Base-by-base conservation (phyloP, 2,888 invertebrate genomes). In the Itoplectis maculator region DNA sequence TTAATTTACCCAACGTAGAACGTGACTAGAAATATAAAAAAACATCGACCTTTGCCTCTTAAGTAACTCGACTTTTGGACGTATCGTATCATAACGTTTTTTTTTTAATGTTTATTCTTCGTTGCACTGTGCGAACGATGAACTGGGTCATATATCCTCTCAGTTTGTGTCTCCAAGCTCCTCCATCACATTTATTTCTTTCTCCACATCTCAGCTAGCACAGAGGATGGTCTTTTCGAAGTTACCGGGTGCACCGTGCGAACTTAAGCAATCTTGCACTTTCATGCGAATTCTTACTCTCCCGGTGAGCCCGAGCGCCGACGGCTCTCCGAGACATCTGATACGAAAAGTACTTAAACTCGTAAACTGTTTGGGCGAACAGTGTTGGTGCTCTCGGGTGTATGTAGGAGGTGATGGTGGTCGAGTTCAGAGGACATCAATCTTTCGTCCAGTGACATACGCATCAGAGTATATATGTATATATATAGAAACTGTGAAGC, bases 301-400 rank as follows among this genome's bases (percentile, higher is more conserved):
- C 75, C 15, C 35, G 51, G 45, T 40, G 51, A 54, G 73, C 81
- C 78, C 63, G 69, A 75, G 82, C 76, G 63, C 68, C 75, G 82
- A 82, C 84, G 81, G 81, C 68, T 84, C 87, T 84, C 69, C 40
- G 86, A 84, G 86, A 87, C 86, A 84, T 87, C 85, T 82, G 87
- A 88, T 87, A 87, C 86, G 83, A 79, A 82, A 85, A 87, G 86
- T 87, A 86, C 88, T 88, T 86, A 89, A 88, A 87, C 85, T 87
- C 80, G 81, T 63, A 80, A 88, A 88, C 82, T 87, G 72, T 74
- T 82, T 45, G 78, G 74, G 63, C 42, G 59, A 70, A 68, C 65
- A 42, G 5, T 23, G 63, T 69, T 65, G 51, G 56, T 40, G 37
- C 68, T 74, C 45, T 45, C 20, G 51, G 29, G 49, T 70, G 20